These are phyloP conservation scores for Ceratothoa steindachneri DNA, from an alignment of 2,888 invertebrate species.

Conservation along the genomic window DNA sequence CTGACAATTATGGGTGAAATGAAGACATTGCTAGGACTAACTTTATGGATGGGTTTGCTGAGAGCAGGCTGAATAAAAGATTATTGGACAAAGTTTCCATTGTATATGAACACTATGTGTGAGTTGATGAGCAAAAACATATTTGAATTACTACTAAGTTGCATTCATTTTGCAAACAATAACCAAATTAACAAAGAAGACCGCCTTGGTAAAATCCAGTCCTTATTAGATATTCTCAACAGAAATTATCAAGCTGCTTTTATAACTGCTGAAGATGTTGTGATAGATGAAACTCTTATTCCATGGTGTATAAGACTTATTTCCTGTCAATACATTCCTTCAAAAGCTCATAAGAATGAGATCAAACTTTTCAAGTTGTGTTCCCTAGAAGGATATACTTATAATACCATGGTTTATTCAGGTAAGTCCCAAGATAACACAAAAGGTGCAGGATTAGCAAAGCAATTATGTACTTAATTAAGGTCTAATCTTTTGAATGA, in stretches of 20 bases:
- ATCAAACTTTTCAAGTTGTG: slow-evolving; percentile 19
- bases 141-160: neutral
- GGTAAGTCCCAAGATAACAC: neutral
- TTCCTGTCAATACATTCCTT: neutral
- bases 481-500: neutral
- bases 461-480: neutral
- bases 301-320: neutral
- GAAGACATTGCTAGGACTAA: neutral
- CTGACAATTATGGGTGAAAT: neutral
- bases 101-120: neutral
- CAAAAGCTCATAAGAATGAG: slow-evolving; percentile 5
- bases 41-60: neutral
- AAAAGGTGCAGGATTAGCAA: neutral
- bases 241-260: neutral
- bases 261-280: neutral
- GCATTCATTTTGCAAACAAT: neutral
- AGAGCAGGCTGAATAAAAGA: neutral
- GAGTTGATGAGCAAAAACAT: neutral
- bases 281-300: neutral
- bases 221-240: neutral
- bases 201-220: neutral
- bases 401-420: neutral
- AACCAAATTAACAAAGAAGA: neutral
- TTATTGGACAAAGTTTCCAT: neutral
- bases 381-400: slow-evolving; percentile 18